Conservation (phyloP, 2,888 invertebrate genomes). For the Cylindroiulus punctatus region DNA sequence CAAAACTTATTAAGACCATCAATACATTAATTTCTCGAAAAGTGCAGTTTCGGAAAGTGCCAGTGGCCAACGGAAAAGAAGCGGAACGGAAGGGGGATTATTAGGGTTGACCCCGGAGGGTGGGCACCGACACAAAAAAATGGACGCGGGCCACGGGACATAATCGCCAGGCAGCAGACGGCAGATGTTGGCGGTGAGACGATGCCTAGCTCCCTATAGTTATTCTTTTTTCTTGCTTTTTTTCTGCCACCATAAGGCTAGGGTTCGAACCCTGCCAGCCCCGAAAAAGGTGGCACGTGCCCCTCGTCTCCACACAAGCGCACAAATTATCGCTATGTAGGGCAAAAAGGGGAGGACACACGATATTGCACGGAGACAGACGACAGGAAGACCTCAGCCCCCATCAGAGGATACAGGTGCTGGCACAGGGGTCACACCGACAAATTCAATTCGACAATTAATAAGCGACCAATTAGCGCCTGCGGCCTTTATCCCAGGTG, state of each 20-base stretch:
- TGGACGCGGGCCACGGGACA: slow-evolving; percentile 34
- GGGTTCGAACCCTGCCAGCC: slow-evolving; percentile 23
- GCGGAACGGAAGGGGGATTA: slow-evolving; percentile 42
- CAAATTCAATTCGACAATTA: too few relatives aligned
- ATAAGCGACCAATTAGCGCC: too few relatives aligned
- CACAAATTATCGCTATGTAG: slow-evolving; percentile 21
- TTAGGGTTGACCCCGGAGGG: slow-evolving; percentile 25
- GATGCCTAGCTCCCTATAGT: neutral
- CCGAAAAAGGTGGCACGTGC: slow-evolving; percentile 26
- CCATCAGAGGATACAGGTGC: slow-evolving; percentile 1
- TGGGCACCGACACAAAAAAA: neutral
- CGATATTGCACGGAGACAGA: slow-evolving; percentile 22
- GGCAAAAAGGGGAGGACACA: slow-evolving; percentile 8
- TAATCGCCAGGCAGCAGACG: slow-evolving; percentile 21
- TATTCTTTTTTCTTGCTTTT: neutral
- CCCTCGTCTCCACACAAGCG: slow-evolving; percentile 31
- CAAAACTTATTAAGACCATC: neutral
- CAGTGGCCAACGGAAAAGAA: neutral
- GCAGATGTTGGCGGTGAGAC: slow-evolving; percentile 14
- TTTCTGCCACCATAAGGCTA: neutral
- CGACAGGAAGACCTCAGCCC: slow-evolving; percentile 19
- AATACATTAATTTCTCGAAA: neutral
- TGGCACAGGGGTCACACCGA: neutral
- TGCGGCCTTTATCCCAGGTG: too few relatives aligned
- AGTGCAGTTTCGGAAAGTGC: neutral